These are phyloP conservation scores for Trachythela sp. DNA, from an alignment of 64 coral and sea anemone genomes.

Conservation along the genomic window DNA sequence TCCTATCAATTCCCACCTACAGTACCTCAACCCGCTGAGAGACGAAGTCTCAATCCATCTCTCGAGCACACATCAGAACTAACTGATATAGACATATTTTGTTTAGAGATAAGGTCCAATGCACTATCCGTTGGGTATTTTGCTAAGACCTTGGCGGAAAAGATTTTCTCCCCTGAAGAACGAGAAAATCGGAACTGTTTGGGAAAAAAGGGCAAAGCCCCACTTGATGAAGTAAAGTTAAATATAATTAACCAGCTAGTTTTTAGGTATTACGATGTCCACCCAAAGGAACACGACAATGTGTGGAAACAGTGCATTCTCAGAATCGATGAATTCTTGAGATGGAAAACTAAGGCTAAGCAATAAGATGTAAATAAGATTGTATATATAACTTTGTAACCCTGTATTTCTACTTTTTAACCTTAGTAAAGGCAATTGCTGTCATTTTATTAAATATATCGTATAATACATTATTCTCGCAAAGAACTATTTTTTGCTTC, in stretches of 20 bases:
- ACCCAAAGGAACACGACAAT: not conserved
- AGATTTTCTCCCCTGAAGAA: slow-evolving; percentile 3
- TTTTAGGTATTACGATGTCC: slow-evolving; percentile 18
- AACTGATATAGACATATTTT: not conserved
- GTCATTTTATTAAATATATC: too few relatives aligned
- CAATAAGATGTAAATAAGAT: not conserved
- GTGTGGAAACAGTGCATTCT: slow-evolving; percentile 22
- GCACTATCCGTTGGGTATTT: slow-evolving; percentile 12
- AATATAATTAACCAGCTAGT: not conserved
- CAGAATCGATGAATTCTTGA: slow-evolving; percentile 18
- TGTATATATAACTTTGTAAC: too few relatives aligned
- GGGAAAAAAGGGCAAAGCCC: slow-evolving; percentile 14
- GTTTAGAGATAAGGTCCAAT: not conserved
- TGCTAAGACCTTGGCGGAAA: not conserved
- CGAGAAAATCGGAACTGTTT: slow-evolving; percentile 5
- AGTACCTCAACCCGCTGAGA: not conserved
- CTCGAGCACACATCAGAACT: not conserved
- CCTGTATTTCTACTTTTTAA: too few relatives aligned
- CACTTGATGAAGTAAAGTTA: not conserved
- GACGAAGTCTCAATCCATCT: not conserved
- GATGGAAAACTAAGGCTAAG: not conserved
- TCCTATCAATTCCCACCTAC: not conserved
- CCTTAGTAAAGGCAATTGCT: too few relatives aligned
- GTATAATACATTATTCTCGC: too few relatives aligned
- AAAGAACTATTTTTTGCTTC: too few relatives aligned